Evolutionary conservation across 2,113 vertebrate genomes (phyloP).

Genomic region (Tetraodon nigroviridis): DNA sequence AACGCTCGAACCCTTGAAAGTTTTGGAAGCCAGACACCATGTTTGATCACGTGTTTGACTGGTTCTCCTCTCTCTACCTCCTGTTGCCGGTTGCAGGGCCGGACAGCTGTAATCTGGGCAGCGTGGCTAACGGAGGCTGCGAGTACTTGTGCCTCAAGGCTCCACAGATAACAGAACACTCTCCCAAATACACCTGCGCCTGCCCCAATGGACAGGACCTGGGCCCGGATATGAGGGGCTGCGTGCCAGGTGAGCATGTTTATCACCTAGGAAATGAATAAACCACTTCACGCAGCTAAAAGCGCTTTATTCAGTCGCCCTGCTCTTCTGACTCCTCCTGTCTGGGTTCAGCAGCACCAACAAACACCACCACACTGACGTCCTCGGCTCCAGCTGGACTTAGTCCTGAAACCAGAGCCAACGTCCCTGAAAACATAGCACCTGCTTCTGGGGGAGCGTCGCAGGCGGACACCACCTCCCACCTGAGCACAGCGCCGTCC

Average conservation of each 20-base stretch:
- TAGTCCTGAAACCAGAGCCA: slow-evolving; percentile 15
- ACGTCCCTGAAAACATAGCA: slow-evolving; percentile 19
- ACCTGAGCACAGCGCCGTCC: slow-evolving; percentile 46
- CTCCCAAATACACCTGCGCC: slow-evolving; percentile 92
- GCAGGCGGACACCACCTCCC: slow-evolving; percentile 46
- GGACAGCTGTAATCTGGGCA: slow-evolving; percentile 86
- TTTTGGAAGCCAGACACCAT: not conserved
- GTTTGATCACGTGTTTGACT: not conserved
- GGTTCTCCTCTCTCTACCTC: not conserved
- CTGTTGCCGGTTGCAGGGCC: slow-evolving; percentile 71
- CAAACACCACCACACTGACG: slow-evolving; percentile 23
- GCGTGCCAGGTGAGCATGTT: slow-evolving; percentile 81
- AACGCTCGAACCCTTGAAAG: not conserved
- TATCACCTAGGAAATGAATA: not conserved
- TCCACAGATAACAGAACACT: slow-evolving; percentile 89
- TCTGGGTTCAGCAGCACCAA: slow-evolving; percentile 43
- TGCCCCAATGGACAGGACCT: slow-evolving; percentile 91
- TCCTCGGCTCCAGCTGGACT: slow-evolving; percentile 13
- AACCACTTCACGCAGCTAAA: too few species aligned
- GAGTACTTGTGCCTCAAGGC: slow-evolving; percentile 95
- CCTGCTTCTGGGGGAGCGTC: slow-evolving; percentile 37
- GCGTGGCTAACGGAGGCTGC: slow-evolving; percentile 87
- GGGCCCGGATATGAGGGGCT: slow-evolving; percentile 89
- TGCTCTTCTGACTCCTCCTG: not conserved
- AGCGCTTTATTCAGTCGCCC: too few species aligned